Evolutionary conservation across 1,140 invertebrate species (phyloP).

Genomic region (Habropoda laboriosa): DNA sequence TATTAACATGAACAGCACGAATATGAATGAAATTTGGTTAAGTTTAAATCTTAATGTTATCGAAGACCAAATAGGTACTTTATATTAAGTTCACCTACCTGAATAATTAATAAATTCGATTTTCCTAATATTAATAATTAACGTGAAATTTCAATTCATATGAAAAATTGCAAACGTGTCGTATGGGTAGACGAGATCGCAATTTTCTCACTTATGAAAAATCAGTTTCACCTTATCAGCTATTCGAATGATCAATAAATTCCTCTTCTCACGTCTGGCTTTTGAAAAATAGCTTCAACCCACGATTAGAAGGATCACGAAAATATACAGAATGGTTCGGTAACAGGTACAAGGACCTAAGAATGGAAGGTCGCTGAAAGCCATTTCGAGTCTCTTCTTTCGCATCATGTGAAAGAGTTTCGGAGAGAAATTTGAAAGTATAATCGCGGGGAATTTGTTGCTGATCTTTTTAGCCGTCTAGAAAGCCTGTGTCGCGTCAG

Average conservation of each 20-base stretch:
- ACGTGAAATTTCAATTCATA: background rate
- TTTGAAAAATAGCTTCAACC: background rate
- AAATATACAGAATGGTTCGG: background rate
- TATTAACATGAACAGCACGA: background rate
- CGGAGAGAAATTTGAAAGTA: background rate
- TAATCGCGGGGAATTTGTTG: background rate
- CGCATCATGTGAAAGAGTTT: background rate
- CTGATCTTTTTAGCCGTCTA: background rate
- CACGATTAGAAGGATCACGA: too few species aligned
- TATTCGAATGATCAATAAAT: background rate
- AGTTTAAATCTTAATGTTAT: background rate
- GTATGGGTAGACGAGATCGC: too few species aligned
- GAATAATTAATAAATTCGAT: background rate
- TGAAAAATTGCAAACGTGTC: too few species aligned
- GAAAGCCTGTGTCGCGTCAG: background rate
- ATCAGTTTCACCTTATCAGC: background rate
- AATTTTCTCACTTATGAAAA: background rate
- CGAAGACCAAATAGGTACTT: background rate
- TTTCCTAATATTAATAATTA: background rate
- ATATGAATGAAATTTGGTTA: too few species aligned
- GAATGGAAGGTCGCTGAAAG: background rate
- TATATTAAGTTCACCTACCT: background rate
- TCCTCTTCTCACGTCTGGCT: background rate
- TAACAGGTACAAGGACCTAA: background rate
- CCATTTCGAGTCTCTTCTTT: background rate